Conservation (phyloP, 2,113 vertebrate genomes). For the Apteryx mantelli region DNA sequence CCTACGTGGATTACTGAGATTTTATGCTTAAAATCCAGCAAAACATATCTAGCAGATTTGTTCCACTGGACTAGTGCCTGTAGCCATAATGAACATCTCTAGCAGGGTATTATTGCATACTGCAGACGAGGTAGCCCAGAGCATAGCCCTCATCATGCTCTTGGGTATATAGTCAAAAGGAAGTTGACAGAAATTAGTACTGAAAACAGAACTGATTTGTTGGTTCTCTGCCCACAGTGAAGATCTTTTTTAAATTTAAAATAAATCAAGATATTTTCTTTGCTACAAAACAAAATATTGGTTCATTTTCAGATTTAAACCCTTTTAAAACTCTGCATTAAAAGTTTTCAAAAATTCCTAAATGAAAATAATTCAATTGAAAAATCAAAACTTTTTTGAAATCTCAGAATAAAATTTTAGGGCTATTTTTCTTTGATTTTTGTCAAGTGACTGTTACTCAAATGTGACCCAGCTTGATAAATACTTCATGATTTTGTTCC, state of each 20-base stretch:
- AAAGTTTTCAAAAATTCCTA: background rate
- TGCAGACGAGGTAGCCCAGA: background rate
- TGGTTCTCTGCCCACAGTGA: background rate
- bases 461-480: background rate
- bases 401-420: background rate
- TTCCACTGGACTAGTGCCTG: constrained; percentile 18
- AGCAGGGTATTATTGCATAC: background rate
- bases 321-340: background rate
- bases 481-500: background rate
- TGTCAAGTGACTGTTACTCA: background rate
- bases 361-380: background rate
- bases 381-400: background rate
- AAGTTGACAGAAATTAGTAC: constrained; percentile 24
- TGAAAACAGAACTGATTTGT: constrained; percentile 26
- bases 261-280: background rate
- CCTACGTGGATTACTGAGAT: background rate
- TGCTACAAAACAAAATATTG: background rate
- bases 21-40: background rate
- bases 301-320: background rate
- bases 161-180: constrained; percentile 17
- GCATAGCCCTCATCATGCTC: background rate
- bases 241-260: background rate
- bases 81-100: constrained; percentile 11
- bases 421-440: background rate
- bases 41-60: background rate